phyloP scores from a whole-genome alignment of 2,113 vertebrate species.

The Myotis davidii region DNA sequence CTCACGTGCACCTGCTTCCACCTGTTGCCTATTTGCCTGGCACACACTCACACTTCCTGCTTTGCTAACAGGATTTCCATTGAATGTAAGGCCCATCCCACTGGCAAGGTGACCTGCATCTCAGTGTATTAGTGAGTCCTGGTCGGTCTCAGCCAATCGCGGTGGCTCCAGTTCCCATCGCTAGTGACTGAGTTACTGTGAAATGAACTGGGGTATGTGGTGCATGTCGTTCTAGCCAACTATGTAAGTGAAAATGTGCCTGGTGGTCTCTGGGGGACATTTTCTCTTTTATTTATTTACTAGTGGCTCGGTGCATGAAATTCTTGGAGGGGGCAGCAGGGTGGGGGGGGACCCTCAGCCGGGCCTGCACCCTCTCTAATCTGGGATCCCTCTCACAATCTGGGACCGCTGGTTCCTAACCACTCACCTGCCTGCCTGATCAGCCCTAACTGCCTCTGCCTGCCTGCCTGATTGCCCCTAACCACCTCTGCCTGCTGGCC shows the following conservation, averaged over 20 bases:
- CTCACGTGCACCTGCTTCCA: not conserved
- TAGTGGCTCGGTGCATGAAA: no score
- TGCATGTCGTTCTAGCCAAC: not conserved
- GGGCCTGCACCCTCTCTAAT: no score
- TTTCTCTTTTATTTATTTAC: no score
- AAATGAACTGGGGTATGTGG: not conserved
- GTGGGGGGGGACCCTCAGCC: no score
- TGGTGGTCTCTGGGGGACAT: no score
- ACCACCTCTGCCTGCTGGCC: no score
- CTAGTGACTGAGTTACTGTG: not conserved
- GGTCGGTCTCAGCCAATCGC: not conserved
- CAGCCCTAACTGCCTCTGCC: no score
- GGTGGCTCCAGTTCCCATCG: not conserved
- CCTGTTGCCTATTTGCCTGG: not conserved
- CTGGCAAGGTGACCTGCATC: not conserved
- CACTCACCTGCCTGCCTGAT: no score
- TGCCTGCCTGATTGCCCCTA: no score
- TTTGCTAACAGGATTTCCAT: not conserved
- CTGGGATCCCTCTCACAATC: no score
- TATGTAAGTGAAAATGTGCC: no score
- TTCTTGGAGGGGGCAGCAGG: rapidly evolving
- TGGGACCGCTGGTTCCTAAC: no score
- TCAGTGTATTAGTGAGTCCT: not conserved
- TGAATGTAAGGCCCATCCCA: not conserved
- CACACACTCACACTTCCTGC: not conserved